These are phyloP conservation scores for Mya arenaria DNA, from an alignment of 1,140 invertebrate genomes.

Conservation along the genomic window DNA sequence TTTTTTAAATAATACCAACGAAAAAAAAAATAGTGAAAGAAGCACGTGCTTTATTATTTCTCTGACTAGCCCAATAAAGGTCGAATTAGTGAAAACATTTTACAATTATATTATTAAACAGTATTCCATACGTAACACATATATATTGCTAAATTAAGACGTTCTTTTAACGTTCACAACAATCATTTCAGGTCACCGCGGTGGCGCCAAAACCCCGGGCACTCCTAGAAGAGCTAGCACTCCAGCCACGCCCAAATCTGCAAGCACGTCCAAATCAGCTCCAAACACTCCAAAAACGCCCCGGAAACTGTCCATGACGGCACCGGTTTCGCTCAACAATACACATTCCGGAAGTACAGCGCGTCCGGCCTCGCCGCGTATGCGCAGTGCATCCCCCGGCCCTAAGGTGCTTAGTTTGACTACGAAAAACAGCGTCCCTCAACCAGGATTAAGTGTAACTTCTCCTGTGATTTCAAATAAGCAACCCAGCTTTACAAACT, in stretches of 20 bases:
- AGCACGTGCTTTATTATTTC: too few relatives aligned
- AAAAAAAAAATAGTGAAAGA: too few relatives aligned
- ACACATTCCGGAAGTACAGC: slow-evolving; percentile 45
- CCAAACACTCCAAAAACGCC: slow-evolving; percentile 59
- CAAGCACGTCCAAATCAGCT: slow-evolving; percentile 54
- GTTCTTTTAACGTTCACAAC: not conserved
- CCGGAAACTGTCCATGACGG: slow-evolving; percentile 56
- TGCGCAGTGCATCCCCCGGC: slow-evolving; percentile 66
- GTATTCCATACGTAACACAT: too few relatives aligned
- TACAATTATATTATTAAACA: too few relatives aligned
- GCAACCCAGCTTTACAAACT: slow-evolving; percentile 35
- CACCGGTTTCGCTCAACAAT: slow-evolving; percentile 13
- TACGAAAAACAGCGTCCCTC: slow-evolving; percentile 34
- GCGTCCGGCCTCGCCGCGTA: slow-evolving; percentile 61
- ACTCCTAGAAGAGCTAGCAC: slow-evolving; percentile 13
- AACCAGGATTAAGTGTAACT: slow-evolving; percentile 38
- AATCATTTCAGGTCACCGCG: slow-evolving; percentile 55
- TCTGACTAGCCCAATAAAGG: too few relatives aligned
- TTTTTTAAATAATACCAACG: too few relatives aligned
- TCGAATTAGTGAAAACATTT: too few relatives aligned
- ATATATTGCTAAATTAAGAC: too few relatives aligned
- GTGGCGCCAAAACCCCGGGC: too few relatives aligned
- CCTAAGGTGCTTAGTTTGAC: slow-evolving; percentile 56
- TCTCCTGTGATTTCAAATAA: slow-evolving; percentile 29
- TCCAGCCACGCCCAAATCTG: slow-evolving; percentile 43